Conservation (phyloP, 2,797 vertebrate species). For the Telmatherina bonti region DNA sequence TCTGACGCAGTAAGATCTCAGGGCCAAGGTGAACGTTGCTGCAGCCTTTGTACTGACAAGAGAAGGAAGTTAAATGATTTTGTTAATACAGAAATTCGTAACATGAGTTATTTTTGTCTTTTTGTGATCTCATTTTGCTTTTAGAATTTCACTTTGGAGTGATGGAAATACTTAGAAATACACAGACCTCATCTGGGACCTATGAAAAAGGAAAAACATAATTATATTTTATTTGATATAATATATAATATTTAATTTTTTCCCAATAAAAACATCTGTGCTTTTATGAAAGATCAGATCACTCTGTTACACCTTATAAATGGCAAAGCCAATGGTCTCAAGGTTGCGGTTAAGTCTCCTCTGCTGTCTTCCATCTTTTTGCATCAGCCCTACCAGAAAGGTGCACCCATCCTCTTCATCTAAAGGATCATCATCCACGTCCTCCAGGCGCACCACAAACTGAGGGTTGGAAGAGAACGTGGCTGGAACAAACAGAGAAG, state of each 20-base stretch:
- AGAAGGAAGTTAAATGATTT: not conserved
- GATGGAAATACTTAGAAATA: not conserved
- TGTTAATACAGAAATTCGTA: not conserved
- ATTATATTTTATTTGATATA: not conserved
- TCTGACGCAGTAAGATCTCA: constrained; percentile 76
- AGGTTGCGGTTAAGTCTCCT: constrained; percentile 57
- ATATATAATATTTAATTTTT: no score
- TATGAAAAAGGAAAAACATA: constrained; percentile 58
- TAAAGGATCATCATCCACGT: constrained; percentile 80
- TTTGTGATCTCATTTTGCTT: not conserved
- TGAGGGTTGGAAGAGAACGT: constrained; percentile 86
- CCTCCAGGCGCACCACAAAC: constrained; percentile 79
- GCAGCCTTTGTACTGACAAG: constrained; percentile 78
- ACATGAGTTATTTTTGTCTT: not conserved
- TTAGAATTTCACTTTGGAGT: not conserved
- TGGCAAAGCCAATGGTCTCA: constrained; percentile 81
- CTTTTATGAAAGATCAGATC: not conserved
- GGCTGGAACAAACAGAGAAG: constrained; percentile 60
- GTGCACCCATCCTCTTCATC: constrained; percentile 79
- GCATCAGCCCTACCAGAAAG: constrained; percentile 85
- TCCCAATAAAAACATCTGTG: not conserved
- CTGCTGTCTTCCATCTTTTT: constrained; percentile 75
- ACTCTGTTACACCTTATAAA: constrained; percentile 76
- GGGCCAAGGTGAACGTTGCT: constrained; percentile 86
- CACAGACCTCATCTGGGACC: constrained; percentile 86